Conservation (phyloP, 2,113 vertebrate genomes). For the Siniperca knerii region DNA sequence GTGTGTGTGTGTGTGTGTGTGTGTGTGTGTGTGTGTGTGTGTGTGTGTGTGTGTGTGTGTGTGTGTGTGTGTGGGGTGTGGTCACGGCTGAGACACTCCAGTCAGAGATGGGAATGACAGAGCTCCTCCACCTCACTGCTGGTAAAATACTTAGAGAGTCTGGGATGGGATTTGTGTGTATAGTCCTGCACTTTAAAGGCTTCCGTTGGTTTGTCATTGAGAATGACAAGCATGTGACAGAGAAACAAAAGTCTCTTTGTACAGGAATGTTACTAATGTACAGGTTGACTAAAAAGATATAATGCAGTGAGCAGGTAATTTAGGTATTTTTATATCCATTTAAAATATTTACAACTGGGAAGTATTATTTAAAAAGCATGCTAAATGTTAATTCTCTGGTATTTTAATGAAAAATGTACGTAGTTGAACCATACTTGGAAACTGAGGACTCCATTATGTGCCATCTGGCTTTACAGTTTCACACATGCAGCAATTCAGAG, state of each 20-base stretch:
- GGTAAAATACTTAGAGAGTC: constrained; percentile 56
- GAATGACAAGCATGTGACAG: constrained; percentile 5
- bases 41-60: constrained; percentile 14
- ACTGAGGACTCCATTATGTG: constrained; percentile 5
- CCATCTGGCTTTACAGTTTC: constrained; percentile 49
- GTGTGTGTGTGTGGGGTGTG: too few relatives aligned
- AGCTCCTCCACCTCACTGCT: constrained; percentile 53
- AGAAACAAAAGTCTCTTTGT: constrained; percentile 25
- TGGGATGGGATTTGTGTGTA: constrained; percentile 48
- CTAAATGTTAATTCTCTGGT: neutral
- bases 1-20: neutral
- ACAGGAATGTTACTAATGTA: constrained; percentile 13
- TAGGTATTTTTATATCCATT: neutral
- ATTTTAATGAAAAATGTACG: neutral
- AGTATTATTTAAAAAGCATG: neutral
- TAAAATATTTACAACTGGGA: neutral
- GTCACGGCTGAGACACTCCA: constrained; percentile 56
- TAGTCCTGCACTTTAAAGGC: constrained; percentile 39
- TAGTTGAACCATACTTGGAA: neutral
- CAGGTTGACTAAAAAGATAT: constrained; percentile 8
- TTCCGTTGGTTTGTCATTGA: constrained; percentile 40
- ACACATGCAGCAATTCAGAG: constrained; percentile 32
- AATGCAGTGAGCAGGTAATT: constrained; percentile 22
- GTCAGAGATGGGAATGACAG: constrained; percentile 66
- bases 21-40: constrained; percentile 33